A percentile compares a stretch with the other conserved stretches of the same genome.
Evolutionary conservation across 2,888 invertebrate species (phyloP).

Genomic region (Dendrolimus pini): DNA sequence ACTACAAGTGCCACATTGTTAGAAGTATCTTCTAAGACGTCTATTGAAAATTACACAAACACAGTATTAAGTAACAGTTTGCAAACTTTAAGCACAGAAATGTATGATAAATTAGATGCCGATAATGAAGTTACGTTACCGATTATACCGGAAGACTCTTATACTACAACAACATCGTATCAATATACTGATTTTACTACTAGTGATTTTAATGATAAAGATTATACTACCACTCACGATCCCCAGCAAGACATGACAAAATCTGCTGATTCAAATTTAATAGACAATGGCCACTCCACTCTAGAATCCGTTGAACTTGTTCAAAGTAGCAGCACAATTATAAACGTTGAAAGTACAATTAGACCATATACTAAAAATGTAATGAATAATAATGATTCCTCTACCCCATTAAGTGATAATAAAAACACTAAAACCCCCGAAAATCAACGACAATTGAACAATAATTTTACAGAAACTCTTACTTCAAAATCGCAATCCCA

Average conservation of each 20-base stretch:
- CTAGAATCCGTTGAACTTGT: constrained; percentile 36
- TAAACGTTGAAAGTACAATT: constrained; percentile 47
- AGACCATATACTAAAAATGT: constrained; percentile 37
- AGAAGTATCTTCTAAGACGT: background rate
- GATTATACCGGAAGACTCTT: background rate
- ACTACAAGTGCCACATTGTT: background rate
- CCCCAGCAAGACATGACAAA: background rate
- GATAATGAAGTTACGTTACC: background rate
- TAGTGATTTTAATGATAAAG: background rate
- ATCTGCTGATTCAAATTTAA: background rate
- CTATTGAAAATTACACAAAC: background rate
- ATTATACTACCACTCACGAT: background rate
- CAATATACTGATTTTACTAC: background rate
- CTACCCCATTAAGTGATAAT: constrained; percentile 39
- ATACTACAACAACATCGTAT: background rate
- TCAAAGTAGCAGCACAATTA: constrained; percentile 51
- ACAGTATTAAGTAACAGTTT: background rate
- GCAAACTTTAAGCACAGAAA: background rate
- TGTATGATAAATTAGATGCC: constrained; percentile 4
- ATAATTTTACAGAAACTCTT: constrained; percentile 40
- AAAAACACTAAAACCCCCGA: constrained; percentile 63
- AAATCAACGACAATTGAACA: constrained; percentile 59
- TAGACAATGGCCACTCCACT: constrained; percentile 1
- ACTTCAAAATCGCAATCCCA: constrained; percentile 6
- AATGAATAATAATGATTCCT: constrained; percentile 27